Conservation (phyloP, 2,888 invertebrate species). For the Oligia fasciuncula region DNA sequence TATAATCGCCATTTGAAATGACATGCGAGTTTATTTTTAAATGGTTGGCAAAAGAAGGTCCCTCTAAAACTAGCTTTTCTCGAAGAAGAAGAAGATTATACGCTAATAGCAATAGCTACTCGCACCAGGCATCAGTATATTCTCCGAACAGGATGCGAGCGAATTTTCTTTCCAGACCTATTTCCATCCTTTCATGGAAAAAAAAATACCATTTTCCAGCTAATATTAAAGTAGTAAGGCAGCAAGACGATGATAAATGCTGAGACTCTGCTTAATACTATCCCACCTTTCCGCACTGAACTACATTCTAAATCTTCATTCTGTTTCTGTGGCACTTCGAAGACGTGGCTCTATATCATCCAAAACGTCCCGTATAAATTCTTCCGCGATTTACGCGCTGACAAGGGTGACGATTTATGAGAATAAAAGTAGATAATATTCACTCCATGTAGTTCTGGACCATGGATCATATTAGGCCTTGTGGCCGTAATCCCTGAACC, state of each 20-base stretch:
- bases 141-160: neutral
- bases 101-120: neutral
- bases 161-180: neutral
- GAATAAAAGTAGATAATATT: slow-evolving; percentile 55
- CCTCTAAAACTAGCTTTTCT: neutral
- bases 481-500: neutral
- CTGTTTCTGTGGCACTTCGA: slow-evolving; percentile 41
- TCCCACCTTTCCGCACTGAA: slow-evolving; percentile 35
- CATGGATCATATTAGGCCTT: slow-evolving; percentile 15
- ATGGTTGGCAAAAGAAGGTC: neutral
- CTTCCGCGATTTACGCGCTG: slow-evolving; percentile 60
- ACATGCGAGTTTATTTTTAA: neutral
- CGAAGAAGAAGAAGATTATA: neutral
- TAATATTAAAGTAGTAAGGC: slow-evolving; percentile 17
- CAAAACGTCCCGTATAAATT: slow-evolving; percentile 61
- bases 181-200: neutral
- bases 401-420: slow-evolving; percentile 65
- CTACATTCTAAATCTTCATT: slow-evolving; percentile 56
- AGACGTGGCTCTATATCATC: slow-evolving; percentile 60
- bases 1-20: neutral
- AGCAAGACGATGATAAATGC: slow-evolving; percentile 31
- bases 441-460: slow-evolving; percentile 39
- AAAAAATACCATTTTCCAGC: slow-evolving; percentile 35
- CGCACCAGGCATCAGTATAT: neutral
- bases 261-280: slow-evolving; percentile 38